Evolutionary conservation across 2,797 vertebrate genomes (phyloP), one percentile per base, ranked within the genome.

Genomic region (Poecilia gillii): DNA sequence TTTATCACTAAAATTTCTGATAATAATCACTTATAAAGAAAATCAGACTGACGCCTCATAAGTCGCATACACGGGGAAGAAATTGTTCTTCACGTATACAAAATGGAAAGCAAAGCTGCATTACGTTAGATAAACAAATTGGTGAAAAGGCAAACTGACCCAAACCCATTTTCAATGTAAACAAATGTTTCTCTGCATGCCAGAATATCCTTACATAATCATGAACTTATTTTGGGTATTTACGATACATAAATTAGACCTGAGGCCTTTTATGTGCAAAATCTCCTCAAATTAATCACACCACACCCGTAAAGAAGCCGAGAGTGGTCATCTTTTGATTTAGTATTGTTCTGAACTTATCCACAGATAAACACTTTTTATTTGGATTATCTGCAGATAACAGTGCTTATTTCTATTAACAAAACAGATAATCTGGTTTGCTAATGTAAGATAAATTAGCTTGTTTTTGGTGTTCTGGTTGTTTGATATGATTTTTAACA

Each of bases 101-200:
- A 39, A 66, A 66, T 4, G 33, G 6, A 39, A 66, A 33, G 39
- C 16, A 28, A 66, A 23, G 8, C 4, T 66, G 31, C 31, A 64
- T 36, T 36, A 64, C 0, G 2, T 11, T 31, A 6, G 13, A 9
- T 33, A 20, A 20, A 41, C 16, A 66, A 39, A 66, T 66, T 39
- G 33, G 31, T 64, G 36, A 66, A 66, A 12, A 41, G 64, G 18
- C 36, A 23, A 66, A 66, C 20, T 66, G 64, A 66, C 64, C 33
- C 16, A 11, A 20, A 66, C 33, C 33, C 64, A 66, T 66, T 41
- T 66, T 41, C 36, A 66, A 75, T 88, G 81, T 81, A 83, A 85
- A 85, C 57, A 79, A 77, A 87, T 80, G 85, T 84, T 84, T 13
- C 12, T 78, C n/a, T 73, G 72, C 93, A 93, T 93, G 93, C 92